Conservation (phyloP, 2,113 vertebrate genomes). For the Callocephalon fimbriatum region DNA sequence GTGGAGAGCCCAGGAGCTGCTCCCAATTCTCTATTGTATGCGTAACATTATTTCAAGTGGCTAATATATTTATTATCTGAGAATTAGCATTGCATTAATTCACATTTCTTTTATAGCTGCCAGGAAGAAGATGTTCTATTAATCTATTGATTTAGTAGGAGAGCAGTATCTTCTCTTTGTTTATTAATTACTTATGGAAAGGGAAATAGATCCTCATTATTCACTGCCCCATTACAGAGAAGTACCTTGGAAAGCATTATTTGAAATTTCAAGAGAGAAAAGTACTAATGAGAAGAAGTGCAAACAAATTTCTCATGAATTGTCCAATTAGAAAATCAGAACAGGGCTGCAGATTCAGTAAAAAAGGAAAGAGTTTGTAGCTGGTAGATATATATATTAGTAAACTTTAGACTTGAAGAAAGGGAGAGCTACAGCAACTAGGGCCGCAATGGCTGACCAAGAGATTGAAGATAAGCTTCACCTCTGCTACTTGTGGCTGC, state of each 20-base stretch:
- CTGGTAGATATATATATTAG: not conserved
- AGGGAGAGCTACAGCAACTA: not conserved
- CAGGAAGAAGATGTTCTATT: not conserved
- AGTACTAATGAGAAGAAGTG: not conserved
- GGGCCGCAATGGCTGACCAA: not conserved
- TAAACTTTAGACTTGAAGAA: not conserved
- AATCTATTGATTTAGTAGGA: not conserved
- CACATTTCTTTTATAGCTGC: not conserved
- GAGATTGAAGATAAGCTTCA: not conserved
- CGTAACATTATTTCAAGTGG: not conserved
- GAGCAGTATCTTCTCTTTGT: not conserved
- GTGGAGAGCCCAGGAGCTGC: not conserved
- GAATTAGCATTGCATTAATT: not conserved
- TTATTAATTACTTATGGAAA: constrained; percentile 26
- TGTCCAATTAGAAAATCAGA: not conserved
- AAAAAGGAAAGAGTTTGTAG: not conserved
- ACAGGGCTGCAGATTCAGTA: not conserved
- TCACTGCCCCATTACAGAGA: not conserved
- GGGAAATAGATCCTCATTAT: not conserved
- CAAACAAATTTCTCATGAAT: not conserved
- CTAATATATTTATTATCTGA: not conserved
- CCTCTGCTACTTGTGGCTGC: fast-evolving
- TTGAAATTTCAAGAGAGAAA: not conserved
- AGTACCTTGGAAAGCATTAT: not conserved
- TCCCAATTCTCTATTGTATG: not conserved